Evolutionary conservation across 2,113 vertebrate genomes (phyloP).

Genomic region (Nettapus auritus): DNA sequence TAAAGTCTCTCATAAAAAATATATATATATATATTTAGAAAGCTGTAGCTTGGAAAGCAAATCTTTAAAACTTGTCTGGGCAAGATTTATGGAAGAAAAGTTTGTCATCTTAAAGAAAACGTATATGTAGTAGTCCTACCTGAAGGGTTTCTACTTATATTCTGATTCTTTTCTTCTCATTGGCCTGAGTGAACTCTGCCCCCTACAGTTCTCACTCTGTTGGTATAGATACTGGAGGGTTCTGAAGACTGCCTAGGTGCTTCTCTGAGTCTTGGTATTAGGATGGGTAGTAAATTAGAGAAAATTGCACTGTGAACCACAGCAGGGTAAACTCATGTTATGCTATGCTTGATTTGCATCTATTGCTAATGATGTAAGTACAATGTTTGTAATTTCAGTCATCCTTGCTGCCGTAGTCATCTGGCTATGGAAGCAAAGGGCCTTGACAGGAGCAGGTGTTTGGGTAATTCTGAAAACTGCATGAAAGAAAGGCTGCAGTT

Average conservation of each 20-base stretch:
- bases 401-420: neutral
- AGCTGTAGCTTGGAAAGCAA: neutral
- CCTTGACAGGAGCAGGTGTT: slow-evolving; percentile 30
- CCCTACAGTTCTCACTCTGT: neutral
- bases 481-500: neutral
- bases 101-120: too few relatives aligned
- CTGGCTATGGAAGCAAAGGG: neutral
- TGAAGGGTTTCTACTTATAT: neutral
- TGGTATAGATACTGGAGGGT: neutral
- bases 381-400: neutral
- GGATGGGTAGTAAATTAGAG: neutral
- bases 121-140: neutral
- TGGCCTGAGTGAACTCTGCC: slow-evolving; percentile 4
- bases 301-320: neutral
- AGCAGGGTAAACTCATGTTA: neutral
- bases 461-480: slow-evolving; percentile 22
- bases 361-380: neutral
- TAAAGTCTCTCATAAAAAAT: neutral
- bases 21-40: neutral
- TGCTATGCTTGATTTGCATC: neutral
- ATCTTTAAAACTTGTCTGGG: neutral
- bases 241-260: neutral
- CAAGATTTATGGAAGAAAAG: neutral
- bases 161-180: neutral
- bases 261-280: neutral